Evolutionary conservation across 2,113 vertebrate genomes (phyloP), one percentile per base, ranked within the genome.

Genomic region (Phylloscopus trochilus): DNA sequence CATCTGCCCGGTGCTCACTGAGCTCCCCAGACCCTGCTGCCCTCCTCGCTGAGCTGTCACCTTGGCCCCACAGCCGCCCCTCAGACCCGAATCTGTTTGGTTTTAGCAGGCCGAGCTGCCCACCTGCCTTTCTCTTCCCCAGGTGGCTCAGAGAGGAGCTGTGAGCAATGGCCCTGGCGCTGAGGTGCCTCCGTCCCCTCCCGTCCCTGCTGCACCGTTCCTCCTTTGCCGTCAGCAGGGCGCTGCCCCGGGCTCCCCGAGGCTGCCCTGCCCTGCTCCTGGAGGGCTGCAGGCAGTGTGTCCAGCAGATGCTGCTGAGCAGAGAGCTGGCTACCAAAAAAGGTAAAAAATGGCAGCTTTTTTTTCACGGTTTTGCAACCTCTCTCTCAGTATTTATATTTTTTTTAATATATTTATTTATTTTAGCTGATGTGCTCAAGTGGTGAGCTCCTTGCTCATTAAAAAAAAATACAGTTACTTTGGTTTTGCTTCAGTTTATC

Each of bases 311-410:
- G 31, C 35, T 95, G 66, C 97, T 97, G 23, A 43, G 78, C 92
- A 97, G 99, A 27, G 96, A 97, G 59, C 98, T 99, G 21, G 99
- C 99, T 86, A 99, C 99, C 93, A 99, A 99, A 97, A 99, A 99
- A 97, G 97, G 98, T 86, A 99, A 99, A 99, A 98, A 97, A 98
- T 98, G 55, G 39, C 41, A 62, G 55, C 11, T 33, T 76, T 24
- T 78, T 22, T 19, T 10, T 13, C 8, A 12, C 4, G 24, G 5
- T 43, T 68, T 75, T 79, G 33, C 35, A 24, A 13, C 21, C 27
- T 62, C 8, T 41, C 15, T 31, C 23, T 53, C 13, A 37, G 5
- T 33, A 39, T 8, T 44, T 78, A 2, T 33, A 15, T 33, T 23
- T 7, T 39, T 17, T 35, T 18, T 22, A 13, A 16, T 44, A 10